These are phyloP conservation scores for Rachycentron canadum DNA, from an alignment of 2,797 vertebrate species.

Conservation along the genomic window DNA sequence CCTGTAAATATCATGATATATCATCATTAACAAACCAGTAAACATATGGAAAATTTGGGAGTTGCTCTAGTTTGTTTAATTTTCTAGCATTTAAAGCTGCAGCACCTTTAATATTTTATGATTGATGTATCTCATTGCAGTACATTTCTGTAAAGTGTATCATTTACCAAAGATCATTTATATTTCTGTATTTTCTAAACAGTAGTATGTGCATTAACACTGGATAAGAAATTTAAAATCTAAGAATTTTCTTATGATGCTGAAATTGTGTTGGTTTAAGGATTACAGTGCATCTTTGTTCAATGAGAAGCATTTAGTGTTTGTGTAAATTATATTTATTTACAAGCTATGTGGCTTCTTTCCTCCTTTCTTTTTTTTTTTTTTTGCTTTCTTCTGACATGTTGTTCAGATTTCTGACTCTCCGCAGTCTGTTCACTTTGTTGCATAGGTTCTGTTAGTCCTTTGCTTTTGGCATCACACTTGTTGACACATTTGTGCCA, in stretches of 20 bases:
- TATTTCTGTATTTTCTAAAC: slow-evolving; percentile 62
- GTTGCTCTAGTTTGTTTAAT: slow-evolving; percentile 14
- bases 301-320: slow-evolving; percentile 30
- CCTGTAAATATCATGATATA: slow-evolving; percentile 1
- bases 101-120: slow-evolving; percentile 58
- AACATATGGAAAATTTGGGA: slow-evolving; percentile 17
- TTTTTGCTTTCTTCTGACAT: slow-evolving; percentile 48
- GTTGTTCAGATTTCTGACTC: slow-evolving; percentile 48
- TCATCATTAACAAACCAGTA: slow-evolving; percentile 12
- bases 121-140: slow-evolving; percentile 53
- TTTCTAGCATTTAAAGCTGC: slow-evolving; percentile 44
- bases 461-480: slow-evolving; percentile 37
- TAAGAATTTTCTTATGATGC: slow-evolving; percentile 48
- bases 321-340: slow-evolving; percentile 61
- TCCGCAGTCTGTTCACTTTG: slow-evolving; percentile 39
- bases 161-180: slow-evolving; percentile 73
- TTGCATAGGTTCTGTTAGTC: slow-evolving; percentile 57
- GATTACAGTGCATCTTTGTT: slow-evolving; percentile 38
- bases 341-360: slow-evolving; percentile 41
- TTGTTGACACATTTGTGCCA: slow-evolving; percentile 33
- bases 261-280: slow-evolving; percentile 57
- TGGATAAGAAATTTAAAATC: slow-evolving; percentile 78
- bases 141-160: slow-evolving; percentile 56
- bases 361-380: slow-evolving; percentile 16
- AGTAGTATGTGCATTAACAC: slow-evolving; percentile 84